Evolutionary conservation across 2,888 invertebrate species (phyloP).

Genomic region (Scaeva pyrastri): DNA sequence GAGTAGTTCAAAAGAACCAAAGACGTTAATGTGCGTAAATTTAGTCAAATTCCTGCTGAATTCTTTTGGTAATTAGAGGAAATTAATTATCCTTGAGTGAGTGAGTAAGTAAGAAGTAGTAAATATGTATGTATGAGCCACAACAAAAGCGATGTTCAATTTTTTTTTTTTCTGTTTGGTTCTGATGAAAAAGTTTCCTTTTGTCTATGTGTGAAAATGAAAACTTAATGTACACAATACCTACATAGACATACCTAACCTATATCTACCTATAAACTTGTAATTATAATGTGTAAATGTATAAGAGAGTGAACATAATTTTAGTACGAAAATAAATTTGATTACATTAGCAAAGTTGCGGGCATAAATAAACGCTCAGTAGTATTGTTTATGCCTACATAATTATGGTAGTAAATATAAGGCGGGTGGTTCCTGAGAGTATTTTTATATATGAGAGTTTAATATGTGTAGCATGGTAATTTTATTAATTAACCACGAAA

Average conservation of each 20-base stretch:
- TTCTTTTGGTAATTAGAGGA: slow-evolving; percentile 71
- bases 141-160: slow-evolving; percentile 28
- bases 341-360: slow-evolving; percentile 36
- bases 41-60: slow-evolving; percentile 49
- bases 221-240: background rate
- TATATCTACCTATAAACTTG: too few relatives aligned
- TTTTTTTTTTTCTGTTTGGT: slow-evolving; percentile 2
- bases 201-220: background rate
- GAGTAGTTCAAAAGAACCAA: slow-evolving; percentile 35
- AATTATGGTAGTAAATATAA: slow-evolving; percentile 44
- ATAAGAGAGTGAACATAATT: slow-evolving; percentile 15
- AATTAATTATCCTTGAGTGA: slow-evolving; percentile 64
- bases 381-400: slow-evolving; percentile 21
- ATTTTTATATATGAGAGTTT: background rate
- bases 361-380: slow-evolving; percentile 41
- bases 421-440: slow-evolving; percentile 10
- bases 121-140: slow-evolving; percentile 62
- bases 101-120: slow-evolving; percentile 21
- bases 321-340: slow-evolving; percentile 35
- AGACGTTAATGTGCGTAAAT: slow-evolving; percentile 35
- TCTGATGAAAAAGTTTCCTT: slow-evolving; percentile 14
- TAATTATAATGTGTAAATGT: background rate
- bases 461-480: slow-evolving; percentile 36
- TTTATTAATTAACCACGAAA: slow-evolving; percentile 47
- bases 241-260: too few relatives aligned